Base-by-base conservation (phyloP, 1,140 invertebrate genomes). In the Tachypleus tridentatus region DNA sequence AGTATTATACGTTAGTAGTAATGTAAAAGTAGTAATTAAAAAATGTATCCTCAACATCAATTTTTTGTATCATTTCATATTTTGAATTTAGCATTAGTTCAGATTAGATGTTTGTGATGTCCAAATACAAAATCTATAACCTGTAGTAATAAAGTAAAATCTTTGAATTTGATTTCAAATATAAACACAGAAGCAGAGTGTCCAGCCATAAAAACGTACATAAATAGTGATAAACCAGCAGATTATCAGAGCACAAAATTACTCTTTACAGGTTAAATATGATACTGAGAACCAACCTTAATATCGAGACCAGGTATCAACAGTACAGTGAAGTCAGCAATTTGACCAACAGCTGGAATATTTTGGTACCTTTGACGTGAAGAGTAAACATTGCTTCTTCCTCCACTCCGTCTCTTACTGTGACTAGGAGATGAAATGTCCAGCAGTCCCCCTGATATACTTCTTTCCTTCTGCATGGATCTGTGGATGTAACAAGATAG, bases 221-320 rank as follows among this genome's bases (percentile, higher is more conserved):
- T 29, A 2, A 29, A 29, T 29, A 29, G 29, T 29, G 29, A 29
- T 29, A 29, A 29, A 29, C 29, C 29, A 29, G 29, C 29, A 29
- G n/a, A n/a, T n/a, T n/a, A n/a, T n/a, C n/a, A n/a, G 29, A 29
- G 29, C 29, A 29, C 29, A 29, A 29, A 29, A 29, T 29, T 29
- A 29, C 29, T 29, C 29, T 29, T 29, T 29, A 29, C 29, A 29
- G 29, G 29, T 29, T 29, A 29, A 29, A 29, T 29, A 54, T 54
- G n/a, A 54, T 54, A 54, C 8, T 9, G 8, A 54, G n/a, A 54
- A 47, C 49, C 58, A 57, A 95, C 85, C 82, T 95, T 95, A 29
- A 97, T 88, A 79, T 96, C 91, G 64, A 97, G 82, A 2, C 93
- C 93, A 3, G 94, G 94, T 73, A 97, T 90, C 72, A 94, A 87